phyloP scores from a whole-genome alignment of 2,113 vertebrate genomes.

The Pogona vitticeps region DNA sequence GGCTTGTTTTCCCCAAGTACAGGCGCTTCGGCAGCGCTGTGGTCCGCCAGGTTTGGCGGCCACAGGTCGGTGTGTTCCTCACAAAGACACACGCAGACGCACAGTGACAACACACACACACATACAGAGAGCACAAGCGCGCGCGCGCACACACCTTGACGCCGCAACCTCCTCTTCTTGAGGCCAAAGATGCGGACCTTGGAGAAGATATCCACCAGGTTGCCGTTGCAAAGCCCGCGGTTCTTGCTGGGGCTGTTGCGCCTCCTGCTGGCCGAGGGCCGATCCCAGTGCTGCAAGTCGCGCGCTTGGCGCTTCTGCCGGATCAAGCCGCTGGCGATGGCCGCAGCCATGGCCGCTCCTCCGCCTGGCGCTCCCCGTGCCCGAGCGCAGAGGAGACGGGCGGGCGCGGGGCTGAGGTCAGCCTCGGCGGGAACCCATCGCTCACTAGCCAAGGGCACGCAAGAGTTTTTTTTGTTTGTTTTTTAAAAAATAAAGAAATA shows the following conservation, averaged over 20 bases:
- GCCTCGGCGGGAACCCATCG: slow-evolving; percentile 27
- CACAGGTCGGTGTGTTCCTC: background rate
- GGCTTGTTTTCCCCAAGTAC: background rate
- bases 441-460: background rate
- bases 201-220: slow-evolving; percentile 99
- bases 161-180: slow-evolving; percentile 95
- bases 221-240: slow-evolving; percentile 95
- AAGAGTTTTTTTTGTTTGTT: too few relatives aligned
- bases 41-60: background rate
- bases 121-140: slow-evolving; percentile 71
- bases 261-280: slow-evolving; percentile 91
- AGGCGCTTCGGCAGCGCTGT: too few relatives aligned
- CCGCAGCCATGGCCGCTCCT: slow-evolving; percentile 90
- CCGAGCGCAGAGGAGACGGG: slow-evolving; percentile 24
- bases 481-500: background rate
- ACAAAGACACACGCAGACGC: background rate
- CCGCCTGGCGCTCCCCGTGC: slow-evolving; percentile 23
- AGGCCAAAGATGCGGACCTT: slow-evolving; percentile 99
- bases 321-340: slow-evolving; percentile 97
- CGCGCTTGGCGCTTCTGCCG: slow-evolving; percentile 96
- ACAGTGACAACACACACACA: background rate
- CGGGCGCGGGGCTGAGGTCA: background rate
- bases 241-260: slow-evolving; percentile 97
- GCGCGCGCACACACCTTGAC: slow-evolving; percentile 80
- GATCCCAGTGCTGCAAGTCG: slow-evolving; percentile 93